Evolutionary conservation across 2,113 vertebrate genomes (phyloP).

Genomic region (Ammodramus savannarum): DNA sequence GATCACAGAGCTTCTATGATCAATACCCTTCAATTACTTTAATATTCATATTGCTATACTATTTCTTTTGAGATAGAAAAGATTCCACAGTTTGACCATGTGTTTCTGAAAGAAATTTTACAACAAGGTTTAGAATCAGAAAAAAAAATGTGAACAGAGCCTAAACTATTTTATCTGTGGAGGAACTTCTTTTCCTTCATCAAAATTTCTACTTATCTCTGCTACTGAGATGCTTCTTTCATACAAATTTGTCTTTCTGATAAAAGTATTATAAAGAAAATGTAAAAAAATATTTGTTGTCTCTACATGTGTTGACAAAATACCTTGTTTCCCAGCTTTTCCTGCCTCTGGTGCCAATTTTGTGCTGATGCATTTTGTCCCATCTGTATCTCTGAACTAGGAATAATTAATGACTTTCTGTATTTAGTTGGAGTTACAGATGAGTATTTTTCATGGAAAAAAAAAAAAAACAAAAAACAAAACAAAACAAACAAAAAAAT

Average conservation of each 20-base stretch:
- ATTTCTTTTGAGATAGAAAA: neutral
- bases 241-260: neutral
- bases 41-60: neutral
- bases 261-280: neutral
- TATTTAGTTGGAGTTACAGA: neutral
- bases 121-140: neutral
- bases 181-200: neutral
- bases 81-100: fast-evolving
- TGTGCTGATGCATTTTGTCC: neutral
- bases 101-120: neutral
- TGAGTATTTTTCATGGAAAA: neutral
- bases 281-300: fast-evolving
- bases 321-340: neutral
- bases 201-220: neutral
- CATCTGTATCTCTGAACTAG: neutral
- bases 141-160: neutral
- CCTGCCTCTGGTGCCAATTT: neutral
- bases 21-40: neutral
- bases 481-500: no score
- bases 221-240: neutral
- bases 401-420: neutral
- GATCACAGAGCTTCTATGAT: neutral
- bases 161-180: neutral
- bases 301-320: neutral
- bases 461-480: no score